phyloP scores from a whole-genome alignment of 2,888 invertebrate genomes.

The Baccha elongata region DNA sequence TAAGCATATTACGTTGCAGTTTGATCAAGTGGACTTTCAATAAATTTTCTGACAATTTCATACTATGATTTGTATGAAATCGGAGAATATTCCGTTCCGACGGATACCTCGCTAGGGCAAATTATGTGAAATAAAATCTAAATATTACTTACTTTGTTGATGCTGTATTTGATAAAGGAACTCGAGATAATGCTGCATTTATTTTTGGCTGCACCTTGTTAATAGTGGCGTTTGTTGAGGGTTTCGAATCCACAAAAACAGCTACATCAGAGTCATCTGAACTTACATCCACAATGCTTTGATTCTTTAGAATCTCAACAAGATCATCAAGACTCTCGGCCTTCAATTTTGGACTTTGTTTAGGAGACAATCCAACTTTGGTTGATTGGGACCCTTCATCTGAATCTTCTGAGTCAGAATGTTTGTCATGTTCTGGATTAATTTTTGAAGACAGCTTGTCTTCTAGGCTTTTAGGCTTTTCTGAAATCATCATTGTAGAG shows the following conservation, averaged over 20 bases:
- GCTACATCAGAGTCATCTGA: constrained; percentile 34
- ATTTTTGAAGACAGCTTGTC: background rate
- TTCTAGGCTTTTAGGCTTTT: background rate
- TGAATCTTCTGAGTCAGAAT: background rate
- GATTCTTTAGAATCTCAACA: background rate
- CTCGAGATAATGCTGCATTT: constrained; percentile 18
- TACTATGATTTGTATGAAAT: too few relatives aligned
- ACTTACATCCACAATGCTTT: constrained; percentile 33
- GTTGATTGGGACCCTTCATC: background rate
- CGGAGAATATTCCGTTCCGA: too few relatives aligned
- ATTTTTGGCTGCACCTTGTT: constrained; percentile 77
- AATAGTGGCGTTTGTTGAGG: too few relatives aligned
- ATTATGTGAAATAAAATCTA: too few relatives aligned
- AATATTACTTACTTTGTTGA: constrained; percentile 19
- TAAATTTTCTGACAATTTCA: too few relatives aligned
- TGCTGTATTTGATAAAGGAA: too few relatives aligned
- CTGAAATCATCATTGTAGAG: constrained; percentile 48
- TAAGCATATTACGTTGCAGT: too few relatives aligned
- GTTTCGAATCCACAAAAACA: background rate
- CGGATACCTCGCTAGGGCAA: too few relatives aligned
- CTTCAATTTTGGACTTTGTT: background rate
- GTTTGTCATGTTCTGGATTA: background rate
- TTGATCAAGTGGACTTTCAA: too few relatives aligned
- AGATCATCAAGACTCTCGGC: background rate
- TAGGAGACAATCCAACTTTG: background rate